phyloP scores from a whole-genome alignment of 2,113 vertebrate species.

The Kobus ellipsiprymnus region DNA sequence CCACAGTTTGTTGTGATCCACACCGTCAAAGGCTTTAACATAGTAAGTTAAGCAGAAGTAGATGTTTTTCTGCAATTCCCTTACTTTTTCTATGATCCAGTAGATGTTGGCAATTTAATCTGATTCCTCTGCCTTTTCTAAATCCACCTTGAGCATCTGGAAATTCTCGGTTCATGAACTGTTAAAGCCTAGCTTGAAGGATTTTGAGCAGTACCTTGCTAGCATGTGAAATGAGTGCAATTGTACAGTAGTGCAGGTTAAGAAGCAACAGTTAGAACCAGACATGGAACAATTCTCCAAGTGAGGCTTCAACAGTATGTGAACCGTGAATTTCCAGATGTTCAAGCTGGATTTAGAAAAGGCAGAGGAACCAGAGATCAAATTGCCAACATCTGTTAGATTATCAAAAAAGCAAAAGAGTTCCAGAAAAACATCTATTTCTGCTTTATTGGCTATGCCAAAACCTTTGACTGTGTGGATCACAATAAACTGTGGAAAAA shows the following conservation, averaged over 20 bases:
- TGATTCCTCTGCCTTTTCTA: not conserved
- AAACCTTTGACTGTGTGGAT: not conserved
- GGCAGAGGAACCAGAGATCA: not conserved
- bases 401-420: not conserved
- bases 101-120: not conserved
- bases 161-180: not conserved
- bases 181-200: not conserved
- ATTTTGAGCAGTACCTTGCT: not conserved
- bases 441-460: not conserved
- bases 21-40: not conserved
- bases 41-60: not conserved
- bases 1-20: not conserved
- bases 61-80: not conserved
- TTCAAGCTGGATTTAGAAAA: not conserved
- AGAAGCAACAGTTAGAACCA: not conserved
- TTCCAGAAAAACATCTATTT: not conserved
- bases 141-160: not conserved
- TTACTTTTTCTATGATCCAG: not conserved
- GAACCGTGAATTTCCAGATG: not conserved
- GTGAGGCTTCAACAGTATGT: not conserved
- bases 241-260: not conserved
- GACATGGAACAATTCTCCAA: not conserved
- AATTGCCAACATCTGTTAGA: not conserved
- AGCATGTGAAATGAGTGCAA: not conserved
- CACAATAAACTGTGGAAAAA: not conserved